phyloP scores from a whole-genome alignment of 2,888 invertebrate genomes.

The Liposcelis brunnea region DNA sequence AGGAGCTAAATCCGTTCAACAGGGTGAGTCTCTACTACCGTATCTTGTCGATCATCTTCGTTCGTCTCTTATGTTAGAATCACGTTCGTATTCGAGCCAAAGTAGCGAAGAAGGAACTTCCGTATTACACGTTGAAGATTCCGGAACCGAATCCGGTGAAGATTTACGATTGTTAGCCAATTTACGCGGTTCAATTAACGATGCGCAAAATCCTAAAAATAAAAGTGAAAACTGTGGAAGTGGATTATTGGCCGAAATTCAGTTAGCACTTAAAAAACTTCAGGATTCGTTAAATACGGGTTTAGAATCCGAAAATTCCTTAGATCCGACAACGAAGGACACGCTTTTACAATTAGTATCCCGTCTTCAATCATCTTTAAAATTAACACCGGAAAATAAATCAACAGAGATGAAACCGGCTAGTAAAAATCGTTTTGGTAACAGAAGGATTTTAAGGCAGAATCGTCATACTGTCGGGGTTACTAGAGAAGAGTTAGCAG shows the following conservation, averaged over 20 bases:
- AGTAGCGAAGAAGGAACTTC: conserved; percentile 19
- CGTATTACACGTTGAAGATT: conserved; percentile 36
- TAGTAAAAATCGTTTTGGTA: conserved; percentile 26
- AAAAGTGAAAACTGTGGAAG: conserved; percentile 27
- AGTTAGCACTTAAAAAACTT: conserved; percentile 25
- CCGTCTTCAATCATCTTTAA: conserved; percentile 41
- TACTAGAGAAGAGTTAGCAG: conserved; percentile 59
- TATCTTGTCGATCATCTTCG: conserved; percentile 29
- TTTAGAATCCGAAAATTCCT: conserved; percentile 29
- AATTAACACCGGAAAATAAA: conserved; percentile 20
- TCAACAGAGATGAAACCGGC: conserved; percentile 22
- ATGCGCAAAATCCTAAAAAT: conserved; percentile 27
- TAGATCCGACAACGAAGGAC: conserved; percentile 33
- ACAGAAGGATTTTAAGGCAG: conserved; percentile 37
- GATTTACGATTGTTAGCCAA: conserved; percentile 40
- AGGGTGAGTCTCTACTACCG: conserved; percentile 58
- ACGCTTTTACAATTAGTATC: conserved; percentile 51
- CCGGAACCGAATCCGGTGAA: conserved; percentile 51
- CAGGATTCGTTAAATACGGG: conserved; percentile 18
- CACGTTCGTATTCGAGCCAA: conserved; percentile 16
- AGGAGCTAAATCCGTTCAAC: conserved; percentile 19
- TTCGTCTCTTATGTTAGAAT: conserved; percentile 25
- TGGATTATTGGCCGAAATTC: conserved; percentile 55
- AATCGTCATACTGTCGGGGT: conserved; percentile 70
- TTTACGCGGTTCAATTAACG: conserved; percentile 32